A percentile compares a stretch with the other conserved stretches of the same genome.
These are phyloP conservation scores for Galerucella pusilla DNA, from an alignment of 2,888 invertebrate genomes.

Conservation along the genomic window DNA sequence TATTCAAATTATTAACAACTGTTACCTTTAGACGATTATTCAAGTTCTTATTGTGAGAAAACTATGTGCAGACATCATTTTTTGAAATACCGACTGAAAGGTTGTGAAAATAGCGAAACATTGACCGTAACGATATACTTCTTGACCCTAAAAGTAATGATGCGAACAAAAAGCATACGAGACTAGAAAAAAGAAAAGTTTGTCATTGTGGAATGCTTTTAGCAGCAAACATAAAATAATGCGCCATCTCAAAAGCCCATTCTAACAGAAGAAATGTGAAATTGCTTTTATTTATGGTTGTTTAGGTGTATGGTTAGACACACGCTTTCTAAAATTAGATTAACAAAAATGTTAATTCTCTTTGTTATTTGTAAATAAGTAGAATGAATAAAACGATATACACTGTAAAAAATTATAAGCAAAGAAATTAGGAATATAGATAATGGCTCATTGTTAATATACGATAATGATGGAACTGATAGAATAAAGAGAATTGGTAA, in stretches of 20 bases:
- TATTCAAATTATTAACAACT: too few relatives aligned
- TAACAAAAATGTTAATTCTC: conserved; percentile 28
- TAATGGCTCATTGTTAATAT: too few relatives aligned
- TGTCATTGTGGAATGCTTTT: conserved; percentile 39
- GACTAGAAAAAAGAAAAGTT: conserved; percentile 36
- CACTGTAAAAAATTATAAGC: neutral
- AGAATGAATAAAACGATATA: neutral
- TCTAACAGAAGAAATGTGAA: conserved; percentile 38
- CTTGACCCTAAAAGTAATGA: conserved; percentile 9
- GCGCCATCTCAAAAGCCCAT: conserved; percentile 34
- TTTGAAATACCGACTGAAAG: conserved; percentile 4
- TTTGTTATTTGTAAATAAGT: conserved; percentile 25
- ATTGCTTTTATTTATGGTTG: conserved; percentile 39
- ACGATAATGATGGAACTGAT: too few relatives aligned
- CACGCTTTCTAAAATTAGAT: conserved; percentile 33
- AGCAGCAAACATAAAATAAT: conserved; percentile 37
- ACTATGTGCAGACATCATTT: neutral
- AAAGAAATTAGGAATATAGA: too few relatives aligned
- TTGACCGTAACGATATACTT: conserved; percentile 8
- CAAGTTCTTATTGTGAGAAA: too few relatives aligned
- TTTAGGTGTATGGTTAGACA: conserved; percentile 38
- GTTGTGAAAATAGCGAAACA: conserved; percentile 28
- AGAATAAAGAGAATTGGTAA: too few relatives aligned
- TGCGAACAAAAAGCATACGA: conserved; percentile 33
- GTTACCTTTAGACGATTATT: too few relatives aligned